Conservation (phyloP, 2,113 vertebrate species). For the Pygoscelis adeliae region DNA sequence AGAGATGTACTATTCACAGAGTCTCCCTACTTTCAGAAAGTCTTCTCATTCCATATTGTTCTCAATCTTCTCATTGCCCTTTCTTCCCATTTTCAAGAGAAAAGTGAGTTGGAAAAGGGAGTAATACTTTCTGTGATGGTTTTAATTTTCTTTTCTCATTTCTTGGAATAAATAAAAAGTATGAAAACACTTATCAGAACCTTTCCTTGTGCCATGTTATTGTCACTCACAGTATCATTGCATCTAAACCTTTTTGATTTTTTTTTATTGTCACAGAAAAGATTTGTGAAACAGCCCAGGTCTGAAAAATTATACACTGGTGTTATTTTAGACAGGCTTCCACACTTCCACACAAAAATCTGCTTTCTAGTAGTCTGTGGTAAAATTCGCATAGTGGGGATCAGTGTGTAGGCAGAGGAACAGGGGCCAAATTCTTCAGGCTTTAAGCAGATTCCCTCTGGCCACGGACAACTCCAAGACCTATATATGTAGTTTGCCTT, state of each 20-base stretch:
- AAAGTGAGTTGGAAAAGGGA: neutral
- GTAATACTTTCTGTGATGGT: neutral
- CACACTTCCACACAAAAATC: neutral
- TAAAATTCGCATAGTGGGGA: neutral
- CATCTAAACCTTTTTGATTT: neutral
- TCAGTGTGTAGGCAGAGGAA: neutral
- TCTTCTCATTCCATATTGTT: neutral
- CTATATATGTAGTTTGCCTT: neutral
- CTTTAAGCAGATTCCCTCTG: neutral
- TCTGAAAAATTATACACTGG: neutral
- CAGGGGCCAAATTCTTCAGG: neutral
- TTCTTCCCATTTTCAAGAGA: neutral
- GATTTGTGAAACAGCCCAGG: neutral
- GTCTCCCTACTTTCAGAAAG: neutral
- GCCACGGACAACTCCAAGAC: neutral
- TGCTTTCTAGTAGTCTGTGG: neutral
- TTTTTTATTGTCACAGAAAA: neutral
- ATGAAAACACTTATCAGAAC: neutral
- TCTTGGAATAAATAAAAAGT: neutral
- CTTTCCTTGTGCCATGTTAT: neutral
- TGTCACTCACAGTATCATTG: neutral
- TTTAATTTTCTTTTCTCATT: neutral
- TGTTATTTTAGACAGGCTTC: neutral
- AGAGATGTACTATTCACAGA: neutral
- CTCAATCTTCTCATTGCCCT: neutral